These are phyloP conservation scores for Neolamprologus ventralis DNA, from an alignment of 2,113 vertebrate species.

Conservation along the genomic window DNA sequence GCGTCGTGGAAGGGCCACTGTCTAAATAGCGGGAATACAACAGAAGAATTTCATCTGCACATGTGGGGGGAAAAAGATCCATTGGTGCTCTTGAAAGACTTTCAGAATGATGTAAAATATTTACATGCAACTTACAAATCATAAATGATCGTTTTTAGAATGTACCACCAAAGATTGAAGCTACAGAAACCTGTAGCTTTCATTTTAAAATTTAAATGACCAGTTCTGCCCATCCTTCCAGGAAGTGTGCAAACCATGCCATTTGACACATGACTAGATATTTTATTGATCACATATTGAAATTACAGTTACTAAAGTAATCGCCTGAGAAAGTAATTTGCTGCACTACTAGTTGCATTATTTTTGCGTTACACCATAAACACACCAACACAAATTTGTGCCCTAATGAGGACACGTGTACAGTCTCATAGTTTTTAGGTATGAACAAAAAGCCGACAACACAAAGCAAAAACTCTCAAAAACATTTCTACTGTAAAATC, in stretches of 20 bases:
- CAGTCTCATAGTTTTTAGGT: neutral
- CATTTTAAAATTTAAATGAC: neutral
- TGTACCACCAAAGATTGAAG: accelerated
- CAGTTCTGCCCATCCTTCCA: neutral
- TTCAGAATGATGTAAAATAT: neutral
- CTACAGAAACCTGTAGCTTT: neutral
- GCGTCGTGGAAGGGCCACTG: neutral
- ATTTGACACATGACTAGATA: neutral
- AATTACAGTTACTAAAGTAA: accelerated
- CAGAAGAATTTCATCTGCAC: neutral
- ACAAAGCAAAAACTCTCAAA: neutral
- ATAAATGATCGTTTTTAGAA: neutral
- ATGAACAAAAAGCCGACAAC: neutral
- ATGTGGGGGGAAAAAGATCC: accelerated
- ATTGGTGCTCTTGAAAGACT: neutral
- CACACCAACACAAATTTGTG: neutral
- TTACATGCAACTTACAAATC: neutral
- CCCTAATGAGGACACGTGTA: accelerated
- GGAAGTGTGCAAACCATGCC: neutral
- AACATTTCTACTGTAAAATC: neutral
- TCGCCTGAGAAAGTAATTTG: neutral
- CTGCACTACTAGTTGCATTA: accelerated
- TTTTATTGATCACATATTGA: neutral
- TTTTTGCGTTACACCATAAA: neutral
- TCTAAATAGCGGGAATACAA: neutral